Percentiles rank a stretch among this genome's conserved stretches.
Evolutionary conservation across 2,113 vertebrate genomes (phyloP).

Genomic region (Ramphastos sulfuratus): DNA sequence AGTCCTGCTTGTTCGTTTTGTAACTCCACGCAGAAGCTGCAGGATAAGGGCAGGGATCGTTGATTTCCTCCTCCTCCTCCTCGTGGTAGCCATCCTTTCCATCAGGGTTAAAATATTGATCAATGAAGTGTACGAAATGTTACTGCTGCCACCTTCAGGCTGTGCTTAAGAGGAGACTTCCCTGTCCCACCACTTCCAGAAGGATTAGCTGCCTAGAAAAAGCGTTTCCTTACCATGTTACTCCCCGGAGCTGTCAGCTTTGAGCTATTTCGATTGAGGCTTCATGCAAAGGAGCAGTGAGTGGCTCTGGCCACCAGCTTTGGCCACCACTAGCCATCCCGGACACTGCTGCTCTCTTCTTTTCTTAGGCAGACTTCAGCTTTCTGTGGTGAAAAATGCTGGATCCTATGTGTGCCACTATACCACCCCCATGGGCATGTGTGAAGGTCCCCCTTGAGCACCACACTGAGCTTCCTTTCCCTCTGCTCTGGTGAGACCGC

Average conservation of each 20-base stretch:
- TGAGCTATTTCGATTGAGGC: not conserved
- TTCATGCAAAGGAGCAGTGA: not conserved
- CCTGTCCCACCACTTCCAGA: not conserved
- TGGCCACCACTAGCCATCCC: not conserved
- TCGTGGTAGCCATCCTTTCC: not conserved
- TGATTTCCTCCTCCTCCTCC: not conserved
- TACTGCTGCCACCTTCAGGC: slow-evolving; percentile 73
- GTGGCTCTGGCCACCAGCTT: not conserved
- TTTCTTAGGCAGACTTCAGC: not conserved
- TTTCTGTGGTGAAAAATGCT: not conserved
- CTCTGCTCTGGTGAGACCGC: no score
- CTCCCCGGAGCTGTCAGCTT: not conserved
- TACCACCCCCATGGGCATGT: rapidly evolving
- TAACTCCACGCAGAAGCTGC: not conserved
- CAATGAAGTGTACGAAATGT: slow-evolving; percentile 54
- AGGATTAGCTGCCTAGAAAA: not conserved
- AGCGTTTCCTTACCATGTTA: not conserved
- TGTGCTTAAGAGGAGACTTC: not conserved
- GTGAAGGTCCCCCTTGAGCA: not conserved
- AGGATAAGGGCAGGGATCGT: not conserved
- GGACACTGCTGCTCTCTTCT: rapidly evolving
- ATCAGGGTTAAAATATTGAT: not conserved
- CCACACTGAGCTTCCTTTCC: not conserved
- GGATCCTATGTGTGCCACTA: not conserved
- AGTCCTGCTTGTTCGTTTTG: not conserved